Conservation (phyloP, 1,140 invertebrate species). For the Listronotus oregonensis region DNA sequence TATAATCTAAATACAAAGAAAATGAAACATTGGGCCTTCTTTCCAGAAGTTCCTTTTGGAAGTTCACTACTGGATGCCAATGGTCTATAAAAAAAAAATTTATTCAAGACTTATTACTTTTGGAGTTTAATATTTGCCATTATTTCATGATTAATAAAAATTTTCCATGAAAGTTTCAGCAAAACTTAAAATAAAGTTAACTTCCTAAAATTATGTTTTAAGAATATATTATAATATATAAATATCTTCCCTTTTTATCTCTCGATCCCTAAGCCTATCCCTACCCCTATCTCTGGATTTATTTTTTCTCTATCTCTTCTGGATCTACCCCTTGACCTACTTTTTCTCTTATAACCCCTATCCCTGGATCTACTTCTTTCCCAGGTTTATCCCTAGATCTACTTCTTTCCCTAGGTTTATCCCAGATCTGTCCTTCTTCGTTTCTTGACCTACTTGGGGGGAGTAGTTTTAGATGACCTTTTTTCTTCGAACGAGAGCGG, state of each 20-base stretch:
- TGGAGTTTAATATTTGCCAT: no score
- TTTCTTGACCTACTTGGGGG: conserved; percentile 37
- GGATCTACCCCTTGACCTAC: conserved; percentile 27
- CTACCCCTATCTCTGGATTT: conserved; percentile 26
- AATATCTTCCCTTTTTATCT: conserved; percentile 24
- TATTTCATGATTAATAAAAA: no score
- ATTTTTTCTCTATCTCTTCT: conserved; percentile 24
- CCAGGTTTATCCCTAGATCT: conserved; percentile 25
- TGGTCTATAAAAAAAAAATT: no score
- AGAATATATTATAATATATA: no score
- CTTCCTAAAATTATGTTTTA: no score
- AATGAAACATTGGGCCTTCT: no score
- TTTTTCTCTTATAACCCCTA: conserved; percentile 19
- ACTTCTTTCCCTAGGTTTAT: conserved; percentile 15
- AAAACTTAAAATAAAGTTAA: no score
- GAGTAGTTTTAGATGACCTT: conserved; percentile 40
- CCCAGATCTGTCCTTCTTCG: conserved; percentile 27
- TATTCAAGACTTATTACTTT: no score
- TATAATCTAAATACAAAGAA: no score
- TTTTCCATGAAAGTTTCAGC: no score
- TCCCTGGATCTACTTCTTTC: conserved; percentile 31
- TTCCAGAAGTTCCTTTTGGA: no score
- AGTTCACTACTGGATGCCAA: no score
- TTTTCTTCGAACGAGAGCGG: conserved; percentile 49
- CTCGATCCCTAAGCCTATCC: conserved; percentile 37